A percentile compares a stretch with the other conserved stretches of the same genome.
Evolutionary conservation across 2,113 vertebrate species (phyloP).

Genomic region (Varanus salvator): DNA sequence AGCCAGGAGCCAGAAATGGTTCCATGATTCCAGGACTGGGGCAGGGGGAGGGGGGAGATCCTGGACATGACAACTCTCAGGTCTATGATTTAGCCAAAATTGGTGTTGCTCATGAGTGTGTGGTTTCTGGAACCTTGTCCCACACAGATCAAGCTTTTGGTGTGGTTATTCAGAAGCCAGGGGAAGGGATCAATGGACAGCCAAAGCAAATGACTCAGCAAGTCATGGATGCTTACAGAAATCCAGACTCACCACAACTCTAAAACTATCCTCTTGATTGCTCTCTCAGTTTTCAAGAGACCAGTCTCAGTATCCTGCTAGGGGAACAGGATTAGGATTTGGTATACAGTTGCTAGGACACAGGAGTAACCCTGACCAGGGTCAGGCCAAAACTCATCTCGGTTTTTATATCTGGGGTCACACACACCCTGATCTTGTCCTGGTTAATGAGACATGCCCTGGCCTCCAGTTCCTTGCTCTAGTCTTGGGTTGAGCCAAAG

Average conservation of each 20-base stretch:
- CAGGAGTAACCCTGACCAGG: too few species aligned
- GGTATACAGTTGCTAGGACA: background rate
- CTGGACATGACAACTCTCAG: too few species aligned
- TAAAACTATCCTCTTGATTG: background rate
- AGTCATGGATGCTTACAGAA: background rate
- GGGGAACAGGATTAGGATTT: too few species aligned
- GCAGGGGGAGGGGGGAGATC: too few species aligned
- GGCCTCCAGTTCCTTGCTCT: background rate
- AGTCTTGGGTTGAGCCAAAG: background rate
- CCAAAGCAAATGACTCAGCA: background rate
- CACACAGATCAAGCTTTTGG: too few species aligned
- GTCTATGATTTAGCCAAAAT: background rate
- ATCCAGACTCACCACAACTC: background rate
- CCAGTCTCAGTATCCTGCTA: too few species aligned
- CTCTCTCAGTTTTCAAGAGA: fast-evolving
- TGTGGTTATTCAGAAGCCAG: background rate
- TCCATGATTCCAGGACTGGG: background rate
- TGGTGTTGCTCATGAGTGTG: too few species aligned
- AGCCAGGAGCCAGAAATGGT: background rate
- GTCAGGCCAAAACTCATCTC: background rate
- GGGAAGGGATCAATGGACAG: background rate
- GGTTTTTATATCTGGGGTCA: background rate
- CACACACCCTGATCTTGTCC: background rate
- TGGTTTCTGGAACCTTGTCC: background rate
- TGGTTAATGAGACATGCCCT: background rate